Evolutionary conservation across 2,797 vertebrate genomes (phyloP).

Genomic region (Sylvia borin): DNA sequence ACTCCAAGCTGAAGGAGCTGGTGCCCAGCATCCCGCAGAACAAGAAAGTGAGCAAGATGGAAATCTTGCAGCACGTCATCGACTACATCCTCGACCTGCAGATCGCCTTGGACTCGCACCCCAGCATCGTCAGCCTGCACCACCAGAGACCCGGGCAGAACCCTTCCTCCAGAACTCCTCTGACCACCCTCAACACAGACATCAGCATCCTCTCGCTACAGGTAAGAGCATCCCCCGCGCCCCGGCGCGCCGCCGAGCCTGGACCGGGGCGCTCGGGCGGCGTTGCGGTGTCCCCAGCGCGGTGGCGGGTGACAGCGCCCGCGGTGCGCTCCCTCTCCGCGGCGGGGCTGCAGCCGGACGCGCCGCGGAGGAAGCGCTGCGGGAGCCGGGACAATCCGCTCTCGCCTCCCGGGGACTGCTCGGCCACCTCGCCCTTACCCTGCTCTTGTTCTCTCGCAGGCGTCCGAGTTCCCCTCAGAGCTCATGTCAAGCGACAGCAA

Average conservation of each 20-base stretch:
- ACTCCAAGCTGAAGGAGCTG: constrained; percentile 97
- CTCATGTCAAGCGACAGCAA: constrained; percentile 94
- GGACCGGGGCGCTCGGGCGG: fast-evolving
- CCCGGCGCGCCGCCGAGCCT: background rate
- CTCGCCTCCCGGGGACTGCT: background rate
- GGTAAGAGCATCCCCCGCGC: constrained; percentile 73
- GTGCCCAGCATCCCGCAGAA: constrained; percentile 98
- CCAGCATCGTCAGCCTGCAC: constrained; percentile 89
- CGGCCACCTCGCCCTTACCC: background rate
- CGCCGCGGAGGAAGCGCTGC: background rate
- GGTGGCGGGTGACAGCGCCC: background rate
- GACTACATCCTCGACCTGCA: constrained; percentile 99
- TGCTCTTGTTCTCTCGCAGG: constrained; percentile 76
- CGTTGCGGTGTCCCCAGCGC: background rate
- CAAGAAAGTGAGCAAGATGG: constrained; percentile 99
- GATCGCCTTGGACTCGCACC: constrained; percentile 95
- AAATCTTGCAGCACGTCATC: constrained; percentile 99
- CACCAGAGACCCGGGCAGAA: constrained; percentile 79
- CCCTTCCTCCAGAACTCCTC: constrained; percentile 86
- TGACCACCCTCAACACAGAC: constrained; percentile 96
- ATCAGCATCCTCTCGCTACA: constrained; percentile 97
- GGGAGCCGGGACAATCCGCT: background rate
- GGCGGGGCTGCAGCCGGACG: background rate
- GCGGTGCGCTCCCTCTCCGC: background rate
- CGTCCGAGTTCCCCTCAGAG: constrained; percentile 94